Evolutionary conservation across 2,113 vertebrate species (phyloP), one percentile per base, ranked within the genome.

Genomic region (Chloroceryle aenea): DNA sequence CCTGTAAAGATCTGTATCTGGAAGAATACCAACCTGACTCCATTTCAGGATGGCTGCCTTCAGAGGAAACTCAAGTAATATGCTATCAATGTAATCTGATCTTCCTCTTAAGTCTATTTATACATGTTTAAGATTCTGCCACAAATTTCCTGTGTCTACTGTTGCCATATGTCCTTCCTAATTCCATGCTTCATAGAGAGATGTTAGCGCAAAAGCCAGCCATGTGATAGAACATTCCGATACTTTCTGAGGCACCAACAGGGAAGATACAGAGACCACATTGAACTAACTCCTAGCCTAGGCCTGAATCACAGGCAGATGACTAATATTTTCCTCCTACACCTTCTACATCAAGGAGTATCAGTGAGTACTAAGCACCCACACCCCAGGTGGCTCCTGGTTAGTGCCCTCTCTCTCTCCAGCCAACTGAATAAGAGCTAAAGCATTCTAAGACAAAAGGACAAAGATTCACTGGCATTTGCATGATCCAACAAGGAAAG

Each of bases 101-200:
- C 76, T 85, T 95, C 58, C 42, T 87, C 21, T 75, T 45, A 79
- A 76, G 19, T 3, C 64, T 48, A 14, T 50, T 91, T 45, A 52
- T 92, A 61, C 13, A 38, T 9, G 21, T 52, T 79, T 34, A 90
- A 94, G 47, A 45, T 76, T 89, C 30, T 76, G 40, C 48, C 32
- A 77, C 52, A 74, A 75, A n/a, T 52, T 95, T 58, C 71, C 38
- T 12, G 10, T 62, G 40, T 66, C 74, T 83, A 71, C 67, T 83
- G 15, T 42, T 76, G 40, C 89, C 87, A 89, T 96, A 81, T 96
- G 93, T 88, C 81, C 85, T 82, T 92, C 52, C 56, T 79, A 13
- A 13, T 40, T 72, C n/a, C 45, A 17, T 6, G 26, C 48, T 59
- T 82, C n/a, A 66, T 4, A 8, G 40, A n/a, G 32, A 64, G 25